Evolutionary conservation across 2,113 vertebrate genomes (phyloP).

Genomic region (Ammodytes marinus): DNA sequence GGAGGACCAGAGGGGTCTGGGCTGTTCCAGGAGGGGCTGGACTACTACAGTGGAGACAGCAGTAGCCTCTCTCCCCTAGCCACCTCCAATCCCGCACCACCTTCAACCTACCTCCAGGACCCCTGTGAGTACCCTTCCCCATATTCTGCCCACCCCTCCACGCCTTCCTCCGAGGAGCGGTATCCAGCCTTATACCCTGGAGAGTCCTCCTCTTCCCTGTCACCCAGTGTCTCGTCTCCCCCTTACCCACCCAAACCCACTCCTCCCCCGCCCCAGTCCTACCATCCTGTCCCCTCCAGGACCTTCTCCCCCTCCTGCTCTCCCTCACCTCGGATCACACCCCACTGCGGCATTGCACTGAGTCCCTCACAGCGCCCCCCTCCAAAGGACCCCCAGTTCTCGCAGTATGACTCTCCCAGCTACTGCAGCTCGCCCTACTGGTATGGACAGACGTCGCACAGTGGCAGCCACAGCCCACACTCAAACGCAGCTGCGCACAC

Average conservation of each 20-base stretch:
- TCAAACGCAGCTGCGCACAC: slow-evolving; percentile 64
- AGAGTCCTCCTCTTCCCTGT: slow-evolving; percentile 89
- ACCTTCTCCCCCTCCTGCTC: slow-evolving; percentile 96
- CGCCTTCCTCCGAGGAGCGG: slow-evolving; percentile 94
- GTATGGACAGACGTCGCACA: slow-evolving; percentile 90
- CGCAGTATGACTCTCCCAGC: slow-evolving; percentile 96
- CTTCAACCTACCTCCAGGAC: slow-evolving; percentile 91
- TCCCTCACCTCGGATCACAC: slow-evolving; percentile 90
- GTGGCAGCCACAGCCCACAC: slow-evolving; percentile 79
- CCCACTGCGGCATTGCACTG: slow-evolving; percentile 91
- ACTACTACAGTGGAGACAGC: slow-evolving; percentile 98
- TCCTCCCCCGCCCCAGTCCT: slow-evolving; percentile 87
- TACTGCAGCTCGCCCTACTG: slow-evolving; percentile 97
- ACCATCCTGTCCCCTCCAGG: slow-evolving; percentile 84
- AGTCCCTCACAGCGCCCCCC: slow-evolving; percentile 85
- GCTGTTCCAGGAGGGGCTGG: slow-evolving; percentile 94
- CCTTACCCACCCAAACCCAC: slow-evolving; percentile 88
- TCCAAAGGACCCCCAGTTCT: slow-evolving; percentile 90
- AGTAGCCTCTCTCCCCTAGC: slow-evolving; percentile 95
- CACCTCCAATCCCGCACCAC: slow-evolving; percentile 89
- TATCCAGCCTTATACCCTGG: slow-evolving; percentile 94
- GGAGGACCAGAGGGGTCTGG: slow-evolving; percentile 87
- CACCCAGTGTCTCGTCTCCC: slow-evolving; percentile 90
- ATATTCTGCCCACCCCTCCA: slow-evolving; percentile 96
- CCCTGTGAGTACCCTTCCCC: slow-evolving; percentile 96